Conservation (phyloP, 2,113 vertebrate species). For the Zosterops borbonicus region DNA sequence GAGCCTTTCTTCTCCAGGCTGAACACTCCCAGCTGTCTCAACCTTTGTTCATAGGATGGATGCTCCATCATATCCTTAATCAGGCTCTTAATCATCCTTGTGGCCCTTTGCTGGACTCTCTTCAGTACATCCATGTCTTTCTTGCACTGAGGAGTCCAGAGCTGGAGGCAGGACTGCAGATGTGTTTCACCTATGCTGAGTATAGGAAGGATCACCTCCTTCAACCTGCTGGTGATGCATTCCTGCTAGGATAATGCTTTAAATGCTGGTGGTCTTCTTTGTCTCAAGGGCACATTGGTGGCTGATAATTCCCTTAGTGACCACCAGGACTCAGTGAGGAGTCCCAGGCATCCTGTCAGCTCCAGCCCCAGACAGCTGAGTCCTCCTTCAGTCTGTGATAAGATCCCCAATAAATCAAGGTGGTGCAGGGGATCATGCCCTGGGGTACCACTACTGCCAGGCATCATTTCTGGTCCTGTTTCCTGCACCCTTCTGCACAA, state of each 20-base stretch:
- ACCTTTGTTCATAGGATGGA: not conserved
- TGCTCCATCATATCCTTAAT: not conserved
- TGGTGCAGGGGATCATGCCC: not conserved
- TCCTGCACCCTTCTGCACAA: not conserved
- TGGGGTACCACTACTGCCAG: not conserved
- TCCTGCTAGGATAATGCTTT: not conserved
- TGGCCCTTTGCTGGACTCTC: not conserved
- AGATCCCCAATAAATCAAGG: not conserved
- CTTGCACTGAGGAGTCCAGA: not conserved
- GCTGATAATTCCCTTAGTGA: not conserved
- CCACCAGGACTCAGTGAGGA: not conserved
- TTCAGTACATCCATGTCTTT: not conserved
- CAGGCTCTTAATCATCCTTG: no score
- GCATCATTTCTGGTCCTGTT: not conserved
- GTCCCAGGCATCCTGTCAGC: not conserved
- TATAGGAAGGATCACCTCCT: not conserved
- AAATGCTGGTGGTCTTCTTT: not conserved
- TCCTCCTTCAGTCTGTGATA: not conserved
- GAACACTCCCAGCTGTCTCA: not conserved
- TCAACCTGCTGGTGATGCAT: not conserved
- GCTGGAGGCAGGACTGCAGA: not conserved
- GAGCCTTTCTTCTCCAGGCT: not conserved
- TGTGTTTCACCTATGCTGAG: not conserved
- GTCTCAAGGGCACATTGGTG: not conserved
- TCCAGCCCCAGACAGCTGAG: not conserved